Conservation (phyloP, 2,888 invertebrate genomes). For the Galerucella pusilla region DNA sequence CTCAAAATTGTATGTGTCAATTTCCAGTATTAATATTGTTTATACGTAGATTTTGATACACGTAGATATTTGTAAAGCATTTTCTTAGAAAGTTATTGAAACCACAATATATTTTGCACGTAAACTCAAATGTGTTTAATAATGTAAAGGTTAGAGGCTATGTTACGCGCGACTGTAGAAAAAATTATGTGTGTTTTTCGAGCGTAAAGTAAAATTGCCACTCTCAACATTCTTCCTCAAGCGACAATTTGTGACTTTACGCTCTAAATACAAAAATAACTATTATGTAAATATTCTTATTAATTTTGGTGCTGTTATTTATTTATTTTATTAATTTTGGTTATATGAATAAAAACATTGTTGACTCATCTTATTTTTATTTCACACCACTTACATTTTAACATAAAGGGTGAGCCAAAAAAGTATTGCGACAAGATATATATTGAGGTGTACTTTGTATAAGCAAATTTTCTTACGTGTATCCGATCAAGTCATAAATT, state of each 20-base stretch:
- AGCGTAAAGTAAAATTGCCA: too few species aligned
- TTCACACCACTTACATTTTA: background rate
- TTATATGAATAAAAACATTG: constrained; percentile 9
- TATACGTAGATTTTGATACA: constrained; percentile 9
- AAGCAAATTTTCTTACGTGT: background rate
- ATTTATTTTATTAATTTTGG: constrained; percentile 14
- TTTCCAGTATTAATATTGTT: constrained; percentile 12
- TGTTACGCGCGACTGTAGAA: too few species aligned
- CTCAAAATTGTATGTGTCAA: constrained; percentile 9
- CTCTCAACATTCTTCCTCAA: too few species aligned
- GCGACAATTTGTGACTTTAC: too few species aligned
- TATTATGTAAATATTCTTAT: constrained; percentile 8
- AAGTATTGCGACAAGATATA: too few species aligned
- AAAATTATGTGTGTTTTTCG: too few species aligned
- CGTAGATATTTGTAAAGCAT: background rate
- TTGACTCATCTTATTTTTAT: constrained; percentile 6
- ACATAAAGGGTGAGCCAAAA: too few species aligned
- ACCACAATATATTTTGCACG: too few species aligned
- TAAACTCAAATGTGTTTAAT: too few species aligned
- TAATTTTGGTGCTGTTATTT: constrained; percentile 6
- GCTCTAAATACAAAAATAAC: too few species aligned
- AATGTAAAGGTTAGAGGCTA: too few species aligned
- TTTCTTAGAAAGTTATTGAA: too few species aligned
- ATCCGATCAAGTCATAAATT: background rate
- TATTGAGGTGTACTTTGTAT: background rate